Percentiles rank a stretch among this genome's conserved stretches.
Evolutionary conservation across 2,888 invertebrate genomes (phyloP).

Genomic region (Stictocephala bisonia): DNA sequence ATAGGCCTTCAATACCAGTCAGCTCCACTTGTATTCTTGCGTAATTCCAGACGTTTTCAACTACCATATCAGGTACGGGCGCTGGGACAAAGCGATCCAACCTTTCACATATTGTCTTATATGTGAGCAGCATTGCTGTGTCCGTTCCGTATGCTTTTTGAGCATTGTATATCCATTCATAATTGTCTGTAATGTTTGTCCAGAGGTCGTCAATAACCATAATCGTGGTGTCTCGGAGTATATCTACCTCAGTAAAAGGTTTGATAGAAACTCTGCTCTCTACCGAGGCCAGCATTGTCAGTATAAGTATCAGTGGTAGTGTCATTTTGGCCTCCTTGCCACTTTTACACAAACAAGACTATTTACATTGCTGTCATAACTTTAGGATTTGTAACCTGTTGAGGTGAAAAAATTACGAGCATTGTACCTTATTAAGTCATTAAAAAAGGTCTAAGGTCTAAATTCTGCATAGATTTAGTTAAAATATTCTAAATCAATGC

Average conservation of each 20-base stretch:
- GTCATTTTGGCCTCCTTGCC: no score
- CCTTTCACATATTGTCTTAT: slow-evolving; percentile 69
- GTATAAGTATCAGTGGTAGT: background rate
- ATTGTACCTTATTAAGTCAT: no score
- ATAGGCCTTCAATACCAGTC: slow-evolving; percentile 73
- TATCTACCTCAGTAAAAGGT: slow-evolving; percentile 55
- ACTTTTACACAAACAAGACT: no score
- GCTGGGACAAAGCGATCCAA: slow-evolving; percentile 46
- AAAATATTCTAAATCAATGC: no score
- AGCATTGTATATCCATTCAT: slow-evolving; percentile 66
- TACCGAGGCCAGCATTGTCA: background rate
- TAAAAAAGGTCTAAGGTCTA: no score
- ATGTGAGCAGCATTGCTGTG: slow-evolving; percentile 70
- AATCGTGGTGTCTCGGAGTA: slow-evolving; percentile 47
- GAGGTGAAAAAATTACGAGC: no score
- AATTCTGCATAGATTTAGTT: no score
- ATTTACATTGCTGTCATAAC: no score
- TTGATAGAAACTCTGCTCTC: slow-evolving; percentile 21
- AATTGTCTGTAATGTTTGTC: slow-evolving; percentile 67
- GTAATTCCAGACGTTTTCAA: slow-evolving; percentile 70
- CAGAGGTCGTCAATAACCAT: slow-evolving; percentile 71
- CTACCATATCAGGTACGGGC: slow-evolving; percentile 51
- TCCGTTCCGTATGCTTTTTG: slow-evolving; percentile 62
- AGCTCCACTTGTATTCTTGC: slow-evolving; percentile 71
- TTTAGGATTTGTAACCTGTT: no score